Conservation (phyloP, 2,888 invertebrate genomes). For the Epirrhoe alternata region DNA sequence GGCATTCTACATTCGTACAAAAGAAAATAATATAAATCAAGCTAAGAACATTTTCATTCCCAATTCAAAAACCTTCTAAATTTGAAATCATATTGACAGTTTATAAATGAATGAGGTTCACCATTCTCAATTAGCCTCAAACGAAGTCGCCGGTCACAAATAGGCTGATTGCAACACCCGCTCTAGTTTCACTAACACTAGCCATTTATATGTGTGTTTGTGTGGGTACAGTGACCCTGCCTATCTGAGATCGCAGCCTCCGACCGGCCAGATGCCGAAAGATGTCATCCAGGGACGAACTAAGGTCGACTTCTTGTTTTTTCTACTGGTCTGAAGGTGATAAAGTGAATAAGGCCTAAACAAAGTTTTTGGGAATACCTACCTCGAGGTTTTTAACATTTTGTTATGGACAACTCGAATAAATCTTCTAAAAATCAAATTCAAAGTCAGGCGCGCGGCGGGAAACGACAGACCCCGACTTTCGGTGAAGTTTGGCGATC, state of each 20-base stretch:
- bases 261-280: conserved; percentile 85
- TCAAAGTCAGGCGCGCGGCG: too few relatives aligned
- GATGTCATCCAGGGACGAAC: conserved; percentile 74
- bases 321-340: background rate
- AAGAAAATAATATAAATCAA: too few relatives aligned
- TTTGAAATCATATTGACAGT: too few relatives aligned
- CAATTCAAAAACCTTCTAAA: too few relatives aligned
- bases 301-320: conserved; percentile 32
- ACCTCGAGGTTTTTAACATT: background rate
- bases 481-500: too few relatives aligned
- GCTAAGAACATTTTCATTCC: too few relatives aligned
- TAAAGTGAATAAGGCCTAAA: background rate
- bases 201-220: conserved; percentile 45
- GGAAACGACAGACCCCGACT: too few relatives aligned
- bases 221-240: conserved; percentile 71
- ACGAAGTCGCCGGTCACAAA: conserved; percentile 16
- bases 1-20: too few relatives aligned
- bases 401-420: background rate
- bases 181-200: conserved; percentile 54
- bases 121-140: background rate
- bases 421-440: background rate
- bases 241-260: conserved; percentile 83
- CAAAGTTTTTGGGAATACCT: background rate
- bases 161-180: conserved; percentile 41
- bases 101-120: background rate